phyloP scores from a whole-genome alignment of 2,797 vertebrate genomes.

The Anguilla anguilla region DNA sequence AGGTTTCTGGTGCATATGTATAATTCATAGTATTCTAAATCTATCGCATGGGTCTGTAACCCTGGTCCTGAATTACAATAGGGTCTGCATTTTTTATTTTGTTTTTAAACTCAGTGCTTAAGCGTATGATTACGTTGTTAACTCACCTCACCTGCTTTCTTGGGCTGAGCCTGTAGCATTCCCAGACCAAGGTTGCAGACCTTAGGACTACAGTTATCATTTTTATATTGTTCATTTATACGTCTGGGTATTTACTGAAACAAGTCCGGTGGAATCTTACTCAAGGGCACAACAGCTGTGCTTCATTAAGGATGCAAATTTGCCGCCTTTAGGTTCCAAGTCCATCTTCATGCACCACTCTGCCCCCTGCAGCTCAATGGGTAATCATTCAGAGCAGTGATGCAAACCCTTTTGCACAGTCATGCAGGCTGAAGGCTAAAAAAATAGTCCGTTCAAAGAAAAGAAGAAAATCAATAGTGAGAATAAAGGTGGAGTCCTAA shows the following conservation, averaged over 20 bases:
- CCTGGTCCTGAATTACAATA: not conserved
- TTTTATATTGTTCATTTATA: not conserved
- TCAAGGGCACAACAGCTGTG: not conserved
- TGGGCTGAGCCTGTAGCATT: not conserved
- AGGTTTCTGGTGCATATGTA: not conserved
- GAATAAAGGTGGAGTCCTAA: conserved; percentile 8
- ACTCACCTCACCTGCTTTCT: not conserved
- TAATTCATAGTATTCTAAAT: not conserved
- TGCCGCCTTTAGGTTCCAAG: not conserved
- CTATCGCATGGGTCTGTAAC: not conserved
- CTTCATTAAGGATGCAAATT: not conserved
- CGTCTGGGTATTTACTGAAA: not conserved
- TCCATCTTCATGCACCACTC: not conserved
- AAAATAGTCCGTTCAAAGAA: not conserved
- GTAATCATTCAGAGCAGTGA: not conserved
- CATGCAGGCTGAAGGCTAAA: not conserved
- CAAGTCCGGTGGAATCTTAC: not conserved
- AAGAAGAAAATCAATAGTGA: not conserved
- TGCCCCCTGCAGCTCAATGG: not conserved
- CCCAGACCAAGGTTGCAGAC: not conserved
- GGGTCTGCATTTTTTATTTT: not conserved
- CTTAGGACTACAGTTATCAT: not conserved
- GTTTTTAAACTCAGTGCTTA: not conserved
- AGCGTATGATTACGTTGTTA: not conserved
- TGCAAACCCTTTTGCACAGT: not conserved